Conservation (phyloP, 2,113 vertebrate genomes). For the Pluvialis apricaria region DNA sequence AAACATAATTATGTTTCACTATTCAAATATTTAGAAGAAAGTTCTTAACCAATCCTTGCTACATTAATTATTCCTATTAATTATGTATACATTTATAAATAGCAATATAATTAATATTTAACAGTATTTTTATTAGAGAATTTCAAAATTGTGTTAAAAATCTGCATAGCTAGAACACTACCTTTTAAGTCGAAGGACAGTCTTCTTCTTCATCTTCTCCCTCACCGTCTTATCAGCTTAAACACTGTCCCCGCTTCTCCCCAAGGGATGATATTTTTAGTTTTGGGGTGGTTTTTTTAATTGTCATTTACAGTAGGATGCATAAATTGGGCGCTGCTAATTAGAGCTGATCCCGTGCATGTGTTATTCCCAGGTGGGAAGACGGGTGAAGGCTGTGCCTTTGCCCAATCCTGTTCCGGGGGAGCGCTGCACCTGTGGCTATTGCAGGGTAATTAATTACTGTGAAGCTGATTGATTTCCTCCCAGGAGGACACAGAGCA, state of each 20-base stretch:
- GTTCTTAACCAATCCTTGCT: slow-evolving; percentile 33
- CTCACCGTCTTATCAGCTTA: neutral
- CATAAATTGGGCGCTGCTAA: neutral
- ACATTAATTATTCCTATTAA: slow-evolving; percentile 64
- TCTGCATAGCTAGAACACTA: slow-evolving; percentile 42
- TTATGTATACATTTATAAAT: slow-evolving; percentile 71
- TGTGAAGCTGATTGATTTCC: neutral
- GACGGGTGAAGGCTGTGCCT: accelerated
- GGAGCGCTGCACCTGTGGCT: neutral
- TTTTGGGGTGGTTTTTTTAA: neutral
- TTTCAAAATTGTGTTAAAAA: slow-evolving; percentile 45
- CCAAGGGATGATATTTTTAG: neutral
- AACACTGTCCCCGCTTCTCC: neutral
- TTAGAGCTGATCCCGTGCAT: neutral
- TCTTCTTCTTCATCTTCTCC: neutral
- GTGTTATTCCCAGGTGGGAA: neutral
- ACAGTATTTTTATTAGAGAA: slow-evolving; percentile 49
- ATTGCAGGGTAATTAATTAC: neutral
- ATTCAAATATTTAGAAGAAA: slow-evolving; percentile 64
- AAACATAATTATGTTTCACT: slow-evolving; percentile 54
- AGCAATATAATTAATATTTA: slow-evolving; percentile 67
- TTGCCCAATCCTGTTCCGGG: neutral
- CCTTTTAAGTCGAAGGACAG: slow-evolving; percentile 27
- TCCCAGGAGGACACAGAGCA: neutral
- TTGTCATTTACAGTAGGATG: neutral